These are phyloP conservation scores for Pygocentrus nattereri DNA, from an alignment of 2,797 vertebrate species.

Conservation along the genomic window DNA sequence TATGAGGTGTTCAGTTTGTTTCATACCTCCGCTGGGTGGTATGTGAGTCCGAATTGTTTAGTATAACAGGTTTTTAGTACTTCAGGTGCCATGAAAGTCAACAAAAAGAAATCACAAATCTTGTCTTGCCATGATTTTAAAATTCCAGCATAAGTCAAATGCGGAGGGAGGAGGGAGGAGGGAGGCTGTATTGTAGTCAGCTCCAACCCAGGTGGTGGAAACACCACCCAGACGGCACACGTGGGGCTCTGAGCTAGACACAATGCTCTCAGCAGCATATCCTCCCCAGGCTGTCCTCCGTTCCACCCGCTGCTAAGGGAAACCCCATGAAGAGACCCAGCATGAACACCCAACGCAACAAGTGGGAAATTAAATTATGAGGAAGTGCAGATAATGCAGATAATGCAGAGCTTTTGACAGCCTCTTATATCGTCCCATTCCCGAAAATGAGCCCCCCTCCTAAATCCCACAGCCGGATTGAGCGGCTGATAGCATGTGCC, in stretches of 20 bases:
- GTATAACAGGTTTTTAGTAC: no score
- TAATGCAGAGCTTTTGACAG: constrained; percentile 59
- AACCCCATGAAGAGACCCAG: background rate
- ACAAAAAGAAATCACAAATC: no score
- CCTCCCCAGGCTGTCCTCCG: background rate
- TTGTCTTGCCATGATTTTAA: no score
- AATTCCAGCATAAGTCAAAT: background rate
- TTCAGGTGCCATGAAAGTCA: no score
- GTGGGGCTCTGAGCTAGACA: background rate
- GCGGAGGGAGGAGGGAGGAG: background rate
- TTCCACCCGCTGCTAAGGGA: background rate
- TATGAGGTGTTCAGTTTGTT: no score
- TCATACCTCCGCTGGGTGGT: no score
- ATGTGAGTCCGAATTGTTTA: no score
- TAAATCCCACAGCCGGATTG: constrained; percentile 61
- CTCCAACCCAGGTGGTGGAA: background rate
- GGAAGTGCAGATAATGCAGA: constrained; percentile 66
- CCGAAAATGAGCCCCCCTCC: constrained; percentile 61
- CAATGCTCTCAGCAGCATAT: background rate
- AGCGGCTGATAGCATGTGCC: constrained; percentile 68
- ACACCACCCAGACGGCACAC: background rate
- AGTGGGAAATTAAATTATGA: constrained; percentile 72
- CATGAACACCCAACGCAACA: constrained; percentile 55
- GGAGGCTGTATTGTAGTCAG: background rate
- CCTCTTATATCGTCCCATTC: constrained; percentile 45